phyloP scores from a whole-genome alignment of 2,888 invertebrate genomes.

The Eristalis tenax region DNA sequence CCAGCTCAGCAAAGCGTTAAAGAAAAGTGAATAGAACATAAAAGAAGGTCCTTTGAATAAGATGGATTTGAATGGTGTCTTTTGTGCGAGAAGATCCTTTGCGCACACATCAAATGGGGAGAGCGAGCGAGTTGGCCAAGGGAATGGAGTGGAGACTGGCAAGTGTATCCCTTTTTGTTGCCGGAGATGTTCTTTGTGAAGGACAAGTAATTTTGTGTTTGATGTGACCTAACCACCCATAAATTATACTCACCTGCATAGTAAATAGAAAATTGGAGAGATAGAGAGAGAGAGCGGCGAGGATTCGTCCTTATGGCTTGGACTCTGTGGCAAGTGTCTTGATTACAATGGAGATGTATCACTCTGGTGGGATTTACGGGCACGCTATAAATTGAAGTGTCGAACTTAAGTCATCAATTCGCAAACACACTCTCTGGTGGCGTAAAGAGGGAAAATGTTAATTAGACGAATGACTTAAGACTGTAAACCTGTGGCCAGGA shows the following conservation, averaged over 20 bases:
- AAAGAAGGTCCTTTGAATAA: slow-evolving; percentile 62
- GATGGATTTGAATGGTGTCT: slow-evolving; percentile 70
- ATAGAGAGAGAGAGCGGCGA: too few species aligned
- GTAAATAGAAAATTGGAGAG: slow-evolving; percentile 30
- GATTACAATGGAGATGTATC: slow-evolving; percentile 67
- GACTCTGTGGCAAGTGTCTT: slow-evolving; percentile 32
- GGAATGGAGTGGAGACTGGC: slow-evolving; percentile 22
- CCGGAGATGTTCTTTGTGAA: slow-evolving; percentile 40
- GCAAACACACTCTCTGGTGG: not conserved
- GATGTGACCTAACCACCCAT: slow-evolving; percentile 71
- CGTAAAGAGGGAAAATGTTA: slow-evolving; percentile 25
- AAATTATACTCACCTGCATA: slow-evolving; percentile 70
- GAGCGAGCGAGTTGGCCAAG: not conserved
- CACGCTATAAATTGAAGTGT: slow-evolving; percentile 68
- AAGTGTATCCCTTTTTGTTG: slow-evolving; percentile 50
- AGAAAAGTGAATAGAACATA: slow-evolving; percentile 52
- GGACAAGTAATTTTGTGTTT: slow-evolving; percentile 69
- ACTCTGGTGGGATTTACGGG: slow-evolving; percentile 54
- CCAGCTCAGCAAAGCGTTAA: slow-evolving; percentile 20
- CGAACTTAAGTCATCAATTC: slow-evolving; percentile 59
- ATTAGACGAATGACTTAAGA: slow-evolving; percentile 23
- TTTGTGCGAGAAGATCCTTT: slow-evolving; percentile 56
- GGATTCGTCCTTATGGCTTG: slow-evolving; percentile 43
- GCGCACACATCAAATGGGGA: not conserved
- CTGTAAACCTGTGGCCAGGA: not conserved